Percentiles rank a stretch among this genome's conserved stretches.
Evolutionary conservation across 2,888 invertebrate genomes (phyloP).

Genomic region (Xestia sexstrigata): DNA sequence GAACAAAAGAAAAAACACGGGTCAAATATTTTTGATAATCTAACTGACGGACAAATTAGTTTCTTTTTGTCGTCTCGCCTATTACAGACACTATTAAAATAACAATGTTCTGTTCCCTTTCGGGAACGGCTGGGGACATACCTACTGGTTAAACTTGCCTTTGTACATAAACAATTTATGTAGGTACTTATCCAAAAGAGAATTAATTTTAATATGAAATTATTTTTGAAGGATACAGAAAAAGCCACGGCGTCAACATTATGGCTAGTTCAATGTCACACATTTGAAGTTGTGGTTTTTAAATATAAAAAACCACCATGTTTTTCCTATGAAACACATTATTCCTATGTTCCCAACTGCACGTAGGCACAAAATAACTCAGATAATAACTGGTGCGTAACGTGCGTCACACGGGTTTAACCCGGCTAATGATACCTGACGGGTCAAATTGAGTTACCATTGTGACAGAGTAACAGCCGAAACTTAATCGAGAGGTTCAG

Average conservation of each 20-base stretch:
- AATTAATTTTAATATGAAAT: neutral
- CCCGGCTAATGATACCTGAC: constrained; percentile 42
- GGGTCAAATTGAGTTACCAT: constrained; percentile 30
- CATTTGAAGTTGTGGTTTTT: constrained; percentile 13
- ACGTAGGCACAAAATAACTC: constrained; percentile 42
- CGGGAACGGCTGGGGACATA: too few species aligned
- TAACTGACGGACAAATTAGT: too few species aligned
- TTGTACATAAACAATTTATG: neutral
- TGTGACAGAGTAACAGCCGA: neutral
- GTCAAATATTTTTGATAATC: too few species aligned
- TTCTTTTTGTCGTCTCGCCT: too few species aligned
- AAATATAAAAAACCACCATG: neutral
- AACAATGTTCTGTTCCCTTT: too few species aligned
- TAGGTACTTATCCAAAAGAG: too few species aligned
- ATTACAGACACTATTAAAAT: too few species aligned
- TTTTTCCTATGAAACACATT: too few species aligned
- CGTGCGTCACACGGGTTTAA: constrained; percentile 40
- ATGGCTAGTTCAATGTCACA: constrained; percentile 5
- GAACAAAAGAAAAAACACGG: too few species aligned
- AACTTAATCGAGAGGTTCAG: neutral
- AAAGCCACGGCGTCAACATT: neutral
- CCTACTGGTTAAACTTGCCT: neutral
- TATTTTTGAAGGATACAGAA: neutral
- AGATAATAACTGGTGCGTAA: constrained; percentile 35
- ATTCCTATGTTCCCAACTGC: constrained; percentile 12